phyloP scores from a whole-genome alignment of 53 echinoderm and acorn worm species.

The Holothuria leucospilota region DNA sequence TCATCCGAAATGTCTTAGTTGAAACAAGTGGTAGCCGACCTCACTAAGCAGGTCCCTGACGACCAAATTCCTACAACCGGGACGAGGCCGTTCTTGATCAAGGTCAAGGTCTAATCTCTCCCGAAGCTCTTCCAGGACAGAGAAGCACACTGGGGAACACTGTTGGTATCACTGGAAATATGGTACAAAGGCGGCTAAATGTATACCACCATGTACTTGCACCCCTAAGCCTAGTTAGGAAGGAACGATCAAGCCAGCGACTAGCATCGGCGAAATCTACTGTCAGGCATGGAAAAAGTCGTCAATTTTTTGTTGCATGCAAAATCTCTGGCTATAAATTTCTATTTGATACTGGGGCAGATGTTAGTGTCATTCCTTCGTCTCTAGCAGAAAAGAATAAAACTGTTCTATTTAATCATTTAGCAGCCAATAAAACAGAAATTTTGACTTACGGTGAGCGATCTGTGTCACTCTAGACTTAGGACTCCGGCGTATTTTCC shows the following conservation, averaged over 20 bases:
- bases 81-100: not conserved
- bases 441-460: constrained; percentile 44
- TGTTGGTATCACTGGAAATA: no score
- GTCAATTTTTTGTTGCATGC: constrained; percentile 52
- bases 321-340: constrained; percentile 28
- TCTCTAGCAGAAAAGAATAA: constrained; percentile 19
- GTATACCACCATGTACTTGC: no score
- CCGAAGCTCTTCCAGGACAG: no score
- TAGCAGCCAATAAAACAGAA: constrained; percentile 53
- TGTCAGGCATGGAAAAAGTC: constrained; percentile 40
- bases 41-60: constrained; percentile 26
- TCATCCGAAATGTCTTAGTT: not conserved
- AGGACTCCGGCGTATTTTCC: constrained; percentile 41
- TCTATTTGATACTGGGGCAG: constrained; percentile 62
- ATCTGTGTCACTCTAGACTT: constrained; percentile 54
- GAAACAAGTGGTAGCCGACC: not conserved
- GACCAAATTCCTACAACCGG: not conserved
- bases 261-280: constrained; percentile 52
- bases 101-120: not conserved
- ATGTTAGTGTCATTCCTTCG: constrained; percentile 55
- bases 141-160: no score
- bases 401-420: constrained; percentile 6
- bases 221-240: not conserved
- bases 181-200: no score
- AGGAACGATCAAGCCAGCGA: constrained; percentile 62